A percentile compares a stretch with the other conserved stretches of the same genome.
phyloP scores from a whole-genome alignment of 2,797 vertebrate species.

The Apogon talboti region DNA sequence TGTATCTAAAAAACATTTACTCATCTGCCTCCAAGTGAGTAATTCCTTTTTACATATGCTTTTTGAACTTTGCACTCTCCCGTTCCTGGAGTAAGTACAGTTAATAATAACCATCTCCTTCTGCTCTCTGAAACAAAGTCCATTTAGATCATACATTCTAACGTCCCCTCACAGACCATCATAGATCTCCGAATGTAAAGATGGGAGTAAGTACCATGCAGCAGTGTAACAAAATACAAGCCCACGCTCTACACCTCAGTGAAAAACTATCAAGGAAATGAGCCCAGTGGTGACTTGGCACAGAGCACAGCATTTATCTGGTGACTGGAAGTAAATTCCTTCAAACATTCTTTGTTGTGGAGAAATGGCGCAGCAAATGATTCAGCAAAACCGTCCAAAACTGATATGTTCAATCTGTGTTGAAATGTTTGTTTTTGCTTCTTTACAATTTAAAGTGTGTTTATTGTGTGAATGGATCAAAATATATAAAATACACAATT shows the following conservation, averaged over 20 bases:
- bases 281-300: too few species aligned
- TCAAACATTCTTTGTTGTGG: not conserved
- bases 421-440: too few species aligned
- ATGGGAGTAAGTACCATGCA: not conserved
- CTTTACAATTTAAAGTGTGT: too few species aligned
- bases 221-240: not conserved
- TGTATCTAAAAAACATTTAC: too few species aligned
- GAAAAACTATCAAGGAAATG: not conserved
- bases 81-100: not conserved
- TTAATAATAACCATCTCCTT: not conserved
- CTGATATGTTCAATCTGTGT: not conserved
- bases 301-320: not conserved
- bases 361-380: not conserved
- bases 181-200: not conserved
- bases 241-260: not conserved
- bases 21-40: too few species aligned
- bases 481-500: too few species aligned
- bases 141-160: too few species aligned
- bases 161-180: too few species aligned
- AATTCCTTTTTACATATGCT: too few species aligned
- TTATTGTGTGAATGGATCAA: too few species aligned
- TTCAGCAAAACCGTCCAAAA: not conserved
- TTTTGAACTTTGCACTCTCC: not conserved
- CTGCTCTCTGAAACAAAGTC: too few species aligned
- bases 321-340: conserved; percentile 12